Evolutionary conservation across 2,797 vertebrate species (phyloP).

Genomic region (Ficedula albicollis): DNA sequence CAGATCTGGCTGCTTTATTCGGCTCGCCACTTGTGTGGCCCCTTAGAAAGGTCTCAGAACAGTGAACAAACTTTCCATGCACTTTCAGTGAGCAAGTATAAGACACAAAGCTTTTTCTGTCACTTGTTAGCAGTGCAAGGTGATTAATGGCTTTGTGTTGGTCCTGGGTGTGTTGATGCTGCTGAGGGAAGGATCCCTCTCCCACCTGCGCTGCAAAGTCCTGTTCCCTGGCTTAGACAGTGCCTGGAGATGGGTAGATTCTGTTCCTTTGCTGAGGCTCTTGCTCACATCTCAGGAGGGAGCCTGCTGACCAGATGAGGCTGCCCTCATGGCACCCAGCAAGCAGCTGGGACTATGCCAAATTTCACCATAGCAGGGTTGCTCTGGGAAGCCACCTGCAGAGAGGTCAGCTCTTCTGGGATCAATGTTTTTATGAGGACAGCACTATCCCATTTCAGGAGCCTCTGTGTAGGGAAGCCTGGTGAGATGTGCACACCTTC

Average conservation of each 20-base stretch:
- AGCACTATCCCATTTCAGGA: background rate
- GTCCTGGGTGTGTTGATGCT: background rate
- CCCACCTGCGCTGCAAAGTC: background rate
- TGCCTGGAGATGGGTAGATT: background rate
- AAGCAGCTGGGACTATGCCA: background rate
- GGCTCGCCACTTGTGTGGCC: constrained; percentile 14
- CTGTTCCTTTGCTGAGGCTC: background rate
- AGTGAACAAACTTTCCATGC: background rate
- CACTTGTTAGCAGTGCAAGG: background rate
- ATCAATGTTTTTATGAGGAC: background rate
- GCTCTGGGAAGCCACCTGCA: background rate
- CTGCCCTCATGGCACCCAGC: background rate
- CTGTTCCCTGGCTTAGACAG: background rate
- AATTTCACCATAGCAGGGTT: rapidly evolving
- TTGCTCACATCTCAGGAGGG: background rate
- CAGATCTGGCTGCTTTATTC: constrained; percentile 1
- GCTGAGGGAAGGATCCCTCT: background rate
- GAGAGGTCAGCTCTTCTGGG: background rate
- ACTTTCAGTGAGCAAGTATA: background rate
- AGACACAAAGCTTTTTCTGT: constrained; percentile 3
- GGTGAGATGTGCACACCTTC: background rate
- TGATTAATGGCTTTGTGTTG: constrained; percentile 1
- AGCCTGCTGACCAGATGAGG: rapidly evolving
- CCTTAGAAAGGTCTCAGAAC: background rate
- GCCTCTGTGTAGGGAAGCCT: background rate